A percentile compares a stretch with the other conserved stretches of the same genome.
Evolutionary conservation across 2,888 invertebrate genomes (phyloP).

Genomic region (Eudemis profundana): DNA sequence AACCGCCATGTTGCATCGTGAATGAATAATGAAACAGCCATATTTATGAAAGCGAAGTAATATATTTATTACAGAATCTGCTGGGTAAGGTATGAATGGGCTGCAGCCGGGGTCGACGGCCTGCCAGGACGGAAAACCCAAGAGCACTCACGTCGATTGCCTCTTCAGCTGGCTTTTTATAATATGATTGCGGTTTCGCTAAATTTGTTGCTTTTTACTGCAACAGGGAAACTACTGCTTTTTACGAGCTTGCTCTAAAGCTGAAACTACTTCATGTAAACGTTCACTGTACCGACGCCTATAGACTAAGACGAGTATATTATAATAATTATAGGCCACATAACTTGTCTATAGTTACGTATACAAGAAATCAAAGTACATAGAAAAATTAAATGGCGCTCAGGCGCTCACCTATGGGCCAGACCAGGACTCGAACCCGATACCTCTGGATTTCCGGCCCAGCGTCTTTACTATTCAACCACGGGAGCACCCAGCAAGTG

Average conservation of each 20-base stretch:
- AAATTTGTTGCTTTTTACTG: conserved; percentile 50
- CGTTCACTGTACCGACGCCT: background rate
- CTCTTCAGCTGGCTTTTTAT: conserved; percentile 63
- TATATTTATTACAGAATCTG: conserved; percentile 45
- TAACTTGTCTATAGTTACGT: too few species aligned
- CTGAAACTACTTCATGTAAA: conserved; percentile 3
- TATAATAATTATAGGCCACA: too few species aligned
- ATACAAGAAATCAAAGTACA: too few species aligned
- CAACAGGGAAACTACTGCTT: conserved; percentile 14
- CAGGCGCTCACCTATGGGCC: too few species aligned
- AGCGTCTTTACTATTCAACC: too few species aligned
- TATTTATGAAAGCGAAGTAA: conserved; percentile 46
- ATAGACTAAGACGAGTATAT: too few species aligned
- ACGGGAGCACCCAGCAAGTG: too few species aligned
- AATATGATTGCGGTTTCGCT: conserved; percentile 52
- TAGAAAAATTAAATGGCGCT: too few species aligned
- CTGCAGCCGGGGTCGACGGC: conserved; percentile 53
- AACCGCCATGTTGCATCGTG: conserved; percentile 38
- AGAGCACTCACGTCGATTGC: conserved; percentile 74
- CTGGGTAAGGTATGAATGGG: conserved; percentile 49
- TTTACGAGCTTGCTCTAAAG: background rate
- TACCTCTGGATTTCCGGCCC: too few species aligned
- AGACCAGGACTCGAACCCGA: too few species aligned
- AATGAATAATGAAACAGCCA: conserved; percentile 37
- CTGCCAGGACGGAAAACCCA: conserved; percentile 63